A percentile compares a stretch with the other conserved stretches of the same genome.
These are phyloP conservation scores for Notodonta ziczac DNA, from an alignment of 2,888 invertebrate genomes.

Conservation along the genomic window DNA sequence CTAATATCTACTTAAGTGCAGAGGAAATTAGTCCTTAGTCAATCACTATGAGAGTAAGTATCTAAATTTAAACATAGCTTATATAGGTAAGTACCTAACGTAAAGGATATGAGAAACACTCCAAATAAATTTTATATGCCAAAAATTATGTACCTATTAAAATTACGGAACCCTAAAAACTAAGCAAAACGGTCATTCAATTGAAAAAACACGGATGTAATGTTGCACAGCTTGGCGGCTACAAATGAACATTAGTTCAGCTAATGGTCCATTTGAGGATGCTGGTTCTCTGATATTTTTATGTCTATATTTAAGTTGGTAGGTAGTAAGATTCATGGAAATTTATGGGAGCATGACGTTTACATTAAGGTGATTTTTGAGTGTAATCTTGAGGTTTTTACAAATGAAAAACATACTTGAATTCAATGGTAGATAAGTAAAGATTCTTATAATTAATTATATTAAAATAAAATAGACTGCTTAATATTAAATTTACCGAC, in stretches of 20 bases:
- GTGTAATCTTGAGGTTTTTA: too few species aligned
- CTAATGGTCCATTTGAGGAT: conserved; percentile 72
- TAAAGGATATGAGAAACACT: neutral
- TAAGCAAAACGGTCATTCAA: conserved; percentile 60
- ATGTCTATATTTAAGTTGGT: conserved; percentile 24
- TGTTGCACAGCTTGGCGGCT: conserved; percentile 49
- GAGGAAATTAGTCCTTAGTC: too few species aligned
- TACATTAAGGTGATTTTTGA: neutral
- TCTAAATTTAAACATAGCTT: too few species aligned
- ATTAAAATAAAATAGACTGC: too few species aligned
- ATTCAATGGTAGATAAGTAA: too few species aligned
- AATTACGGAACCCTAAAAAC: conserved; percentile 39
- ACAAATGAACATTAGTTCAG: conserved; percentile 72
- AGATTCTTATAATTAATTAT: too few species aligned
- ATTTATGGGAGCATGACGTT: neutral
- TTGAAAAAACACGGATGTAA: conserved; percentile 47
- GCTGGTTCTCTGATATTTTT: conserved; percentile 42
- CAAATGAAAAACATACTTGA: too few species aligned
- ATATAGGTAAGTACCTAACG: too few species aligned
- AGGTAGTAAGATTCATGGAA: conserved; percentile 1
- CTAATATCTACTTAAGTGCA: too few species aligned
- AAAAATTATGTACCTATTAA: neutral
- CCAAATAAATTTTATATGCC: neutral
- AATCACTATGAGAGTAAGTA: too few species aligned
- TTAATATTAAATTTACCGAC: too few species aligned